Conservation (phyloP, 2,888 invertebrate species). For the Gymnoscelis rufifasciata region DNA sequence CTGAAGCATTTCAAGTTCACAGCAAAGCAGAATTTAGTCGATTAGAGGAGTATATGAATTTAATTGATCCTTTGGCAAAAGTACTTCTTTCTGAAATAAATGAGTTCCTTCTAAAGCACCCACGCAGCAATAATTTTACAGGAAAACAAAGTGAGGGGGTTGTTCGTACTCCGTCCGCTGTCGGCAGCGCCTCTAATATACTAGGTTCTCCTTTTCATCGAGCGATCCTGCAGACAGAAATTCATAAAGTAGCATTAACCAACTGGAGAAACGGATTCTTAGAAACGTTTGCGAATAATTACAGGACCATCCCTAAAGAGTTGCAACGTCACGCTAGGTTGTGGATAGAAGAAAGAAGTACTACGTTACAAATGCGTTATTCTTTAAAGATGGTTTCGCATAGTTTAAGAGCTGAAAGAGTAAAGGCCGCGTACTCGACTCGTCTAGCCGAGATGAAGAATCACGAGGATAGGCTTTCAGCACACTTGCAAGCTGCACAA, state of each 20-base stretch:
- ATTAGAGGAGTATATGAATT: conserved; percentile 53
- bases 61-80: conserved; percentile 42
- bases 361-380: conserved; percentile 50
- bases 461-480: conserved; percentile 51
- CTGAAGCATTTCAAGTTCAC: conserved; percentile 48
- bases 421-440: conserved; percentile 44
- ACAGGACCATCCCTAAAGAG: conserved; percentile 47
- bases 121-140: conserved; percentile 24
- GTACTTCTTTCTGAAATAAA: conserved; percentile 54
- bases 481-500: conserved; percentile 53
- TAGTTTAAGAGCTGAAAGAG: conserved; percentile 52
- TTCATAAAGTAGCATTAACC: conserved; percentile 47
- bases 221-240: conserved; percentile 51
- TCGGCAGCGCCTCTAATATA: too few relatives aligned
- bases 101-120: conserved; percentile 55
- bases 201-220: conserved; percentile 37
- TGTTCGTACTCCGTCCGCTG: too few relatives aligned
- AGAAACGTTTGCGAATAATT: conserved; percentile 53
- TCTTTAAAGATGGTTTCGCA: conserved; percentile 57
- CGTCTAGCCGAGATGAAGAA: conserved; percentile 49
- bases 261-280: conserved; percentile 65
- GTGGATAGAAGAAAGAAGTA: conserved; percentile 54
- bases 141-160: too few relatives aligned
- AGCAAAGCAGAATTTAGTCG: conserved; percentile 49
- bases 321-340: conserved; percentile 45